Evolutionary conservation across 2,113 vertebrate species (phyloP).

Genomic region (Trematomus loennbergii): DNA sequence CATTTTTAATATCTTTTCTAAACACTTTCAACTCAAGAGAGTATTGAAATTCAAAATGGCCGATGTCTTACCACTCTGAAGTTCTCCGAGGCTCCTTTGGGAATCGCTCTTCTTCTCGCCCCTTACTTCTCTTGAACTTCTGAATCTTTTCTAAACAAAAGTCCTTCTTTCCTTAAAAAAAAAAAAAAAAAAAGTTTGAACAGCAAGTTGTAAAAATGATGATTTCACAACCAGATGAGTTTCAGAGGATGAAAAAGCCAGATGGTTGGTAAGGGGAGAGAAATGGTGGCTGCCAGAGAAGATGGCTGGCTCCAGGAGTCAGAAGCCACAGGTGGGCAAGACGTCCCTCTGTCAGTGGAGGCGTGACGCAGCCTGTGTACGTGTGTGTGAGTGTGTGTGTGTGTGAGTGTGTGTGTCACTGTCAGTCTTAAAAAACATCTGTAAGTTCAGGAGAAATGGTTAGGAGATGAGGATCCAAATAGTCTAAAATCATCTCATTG

Average conservation of each 20-base stretch:
- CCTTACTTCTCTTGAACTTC: constrained; percentile 45
- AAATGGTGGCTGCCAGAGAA: constrained; percentile 58
- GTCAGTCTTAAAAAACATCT: constrained; percentile 61
- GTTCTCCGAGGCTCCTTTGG: constrained; percentile 47
- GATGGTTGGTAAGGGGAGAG: constrained; percentile 55
- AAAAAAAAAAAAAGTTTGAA: background rate
- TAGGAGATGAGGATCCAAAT: constrained; percentile 1
- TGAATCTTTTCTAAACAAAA: constrained; percentile 36
- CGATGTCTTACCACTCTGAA: constrained; percentile 75
- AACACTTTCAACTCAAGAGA: background rate
- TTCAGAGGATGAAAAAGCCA: constrained; percentile 13
- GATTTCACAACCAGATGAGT: constrained; percentile 34
- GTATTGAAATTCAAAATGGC: constrained; percentile 56
- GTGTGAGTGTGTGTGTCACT: constrained; percentile 13
- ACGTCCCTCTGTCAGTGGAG: constrained; percentile 69
- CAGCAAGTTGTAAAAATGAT: background rate
- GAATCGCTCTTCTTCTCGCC: constrained; percentile 39
- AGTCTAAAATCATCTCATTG: constrained; percentile 10
- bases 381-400: too few species aligned
- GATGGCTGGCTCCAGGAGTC: constrained; percentile 76
- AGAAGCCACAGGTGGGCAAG: constrained; percentile 80
- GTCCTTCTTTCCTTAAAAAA: constrained; percentile 7
- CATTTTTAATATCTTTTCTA: background rate
- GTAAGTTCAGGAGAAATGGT: constrained; percentile 26
- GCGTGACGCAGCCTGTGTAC: constrained; percentile 55